Conservation (phyloP, 2,888 invertebrate genomes). For the Hetaerina titia region DNA sequence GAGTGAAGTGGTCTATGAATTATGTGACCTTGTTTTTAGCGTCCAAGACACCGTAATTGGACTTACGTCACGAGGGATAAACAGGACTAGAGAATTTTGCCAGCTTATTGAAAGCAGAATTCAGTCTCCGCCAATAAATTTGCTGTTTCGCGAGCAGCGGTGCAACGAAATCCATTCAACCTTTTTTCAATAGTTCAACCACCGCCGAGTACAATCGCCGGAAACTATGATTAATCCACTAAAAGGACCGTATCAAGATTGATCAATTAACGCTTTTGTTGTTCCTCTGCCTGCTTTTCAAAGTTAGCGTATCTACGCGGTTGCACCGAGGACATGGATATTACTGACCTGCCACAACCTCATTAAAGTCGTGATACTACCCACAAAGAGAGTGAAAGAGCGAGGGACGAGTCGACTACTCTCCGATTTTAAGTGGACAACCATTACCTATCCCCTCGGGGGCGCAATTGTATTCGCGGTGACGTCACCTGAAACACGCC, state of each 20-base stretch:
- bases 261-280: not conserved
- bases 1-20: not conserved
- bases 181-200: not conserved
- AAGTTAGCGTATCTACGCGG: not conserved
- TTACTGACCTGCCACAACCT: not conserved
- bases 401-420: not conserved
- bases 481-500: not conserved
- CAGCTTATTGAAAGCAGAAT: not conserved
- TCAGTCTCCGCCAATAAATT: not conserved
- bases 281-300: not conserved
- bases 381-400: not conserved
- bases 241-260: not conserved
- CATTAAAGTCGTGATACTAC: not conserved
- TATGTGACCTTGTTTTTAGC: not conserved
- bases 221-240: not conserved
- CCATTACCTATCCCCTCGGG: not conserved
- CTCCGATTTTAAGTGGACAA: not conserved
- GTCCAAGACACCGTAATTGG: not conserved
- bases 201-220: not conserved
- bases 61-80: not conserved
- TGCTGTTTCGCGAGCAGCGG: not conserved
- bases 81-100: not conserved
- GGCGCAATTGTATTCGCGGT: not conserved
- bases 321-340: not conserved
- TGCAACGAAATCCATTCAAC: not conserved